Base-by-base conservation (phyloP, 2,113 vertebrate genomes). In the Rhea pennata region DNA sequence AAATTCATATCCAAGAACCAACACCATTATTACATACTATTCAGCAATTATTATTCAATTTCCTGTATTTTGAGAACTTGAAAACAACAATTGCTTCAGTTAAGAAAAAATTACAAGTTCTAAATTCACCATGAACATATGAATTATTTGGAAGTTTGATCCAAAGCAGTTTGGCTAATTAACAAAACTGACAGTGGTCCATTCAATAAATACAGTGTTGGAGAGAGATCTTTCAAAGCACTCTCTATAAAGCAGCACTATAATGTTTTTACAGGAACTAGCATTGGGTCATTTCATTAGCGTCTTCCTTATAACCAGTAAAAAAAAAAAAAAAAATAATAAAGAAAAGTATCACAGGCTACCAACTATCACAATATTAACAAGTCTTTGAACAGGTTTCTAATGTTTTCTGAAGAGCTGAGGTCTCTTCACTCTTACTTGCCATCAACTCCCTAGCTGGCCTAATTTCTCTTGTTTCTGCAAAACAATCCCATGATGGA, bases 171-270 rank as follows among this genome's bases (percentile, higher is more conserved):
- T 39, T 14, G 69, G 27, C n/a, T 48, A 74, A 27, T 42, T 44
- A 53, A 11, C 1, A 1, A 39, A 59, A 44, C 20, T 15, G 17
- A n/a, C 6, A 16, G 20, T 42, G 31, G 11, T 3, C 80, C 42
- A 42, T 23, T 42, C 74, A 88, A 58, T 50, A 36, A 58, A 16
- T 5, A 20, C 11, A 58, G 11, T 3, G 2, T 2, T 31, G 36
- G 33, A 92, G 12, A 24, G 56, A 58, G 8, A 6, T 17, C 59
- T 79, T 66, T 70, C 81, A 42, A 56, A 82, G 23, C 3, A 20
- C 1, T 0, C 29, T 48, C 51, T 56, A 9, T 1, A 58, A 76
- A 72, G 9, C 20, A 80, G 50, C 2, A 74, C 4, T 1, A 17
- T 0, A 27, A 11, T 26, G 39, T 14, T 64, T 50, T 39, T 13